These are phyloP conservation scores for Phymatocera aterrima DNA, from an alignment of 2,888 invertebrate species.

Conservation along the genomic window DNA sequence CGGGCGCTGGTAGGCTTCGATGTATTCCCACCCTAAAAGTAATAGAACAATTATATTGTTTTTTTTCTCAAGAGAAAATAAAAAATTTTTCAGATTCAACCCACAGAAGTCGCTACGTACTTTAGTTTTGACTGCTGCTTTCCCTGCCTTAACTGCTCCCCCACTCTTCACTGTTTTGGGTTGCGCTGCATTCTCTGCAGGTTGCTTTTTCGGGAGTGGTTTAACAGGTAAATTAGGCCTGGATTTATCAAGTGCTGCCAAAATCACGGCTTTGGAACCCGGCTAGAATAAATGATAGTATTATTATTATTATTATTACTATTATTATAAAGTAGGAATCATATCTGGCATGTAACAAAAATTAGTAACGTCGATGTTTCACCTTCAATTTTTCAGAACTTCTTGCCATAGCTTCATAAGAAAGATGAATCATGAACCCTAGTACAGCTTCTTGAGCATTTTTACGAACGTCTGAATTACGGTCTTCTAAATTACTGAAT, in stretches of 20 bases:
- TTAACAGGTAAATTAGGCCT: constrained; percentile 90
- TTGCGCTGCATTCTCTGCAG: constrained; percentile 77
- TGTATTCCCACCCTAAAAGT: constrained; percentile 52
- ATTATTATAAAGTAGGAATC: constrained; percentile 47
- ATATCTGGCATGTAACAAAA: not conserved
- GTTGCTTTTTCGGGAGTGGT: constrained; percentile 80
- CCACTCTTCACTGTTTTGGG: constrained; percentile 79
- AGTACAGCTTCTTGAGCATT: constrained; percentile 92
- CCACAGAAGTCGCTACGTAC: constrained; percentile 63
- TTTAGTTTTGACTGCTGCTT: constrained; percentile 78
- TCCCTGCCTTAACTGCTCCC: constrained; percentile 74
- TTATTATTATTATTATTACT: too few relatives aligned
- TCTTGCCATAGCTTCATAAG: constrained; percentile 87
- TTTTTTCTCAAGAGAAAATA: too few relatives aligned
- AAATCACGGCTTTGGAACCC: constrained; percentile 86
- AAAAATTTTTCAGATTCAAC: too few relatives aligned
- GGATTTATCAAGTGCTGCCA: constrained; percentile 89
- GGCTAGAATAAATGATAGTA: constrained; percentile 75
- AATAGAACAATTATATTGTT: not conserved
- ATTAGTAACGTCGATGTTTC: constrained; percentile 40
- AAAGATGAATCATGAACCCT: constrained; percentile 95
- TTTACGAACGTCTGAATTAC: constrained; percentile 93
- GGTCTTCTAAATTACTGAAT: constrained; percentile 91
- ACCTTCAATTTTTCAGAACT: constrained; percentile 89
- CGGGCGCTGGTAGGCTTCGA: constrained; percentile 72